Base-by-base conservation (phyloP, 2,113 vertebrate genomes). In the Orcinus orca region DNA sequence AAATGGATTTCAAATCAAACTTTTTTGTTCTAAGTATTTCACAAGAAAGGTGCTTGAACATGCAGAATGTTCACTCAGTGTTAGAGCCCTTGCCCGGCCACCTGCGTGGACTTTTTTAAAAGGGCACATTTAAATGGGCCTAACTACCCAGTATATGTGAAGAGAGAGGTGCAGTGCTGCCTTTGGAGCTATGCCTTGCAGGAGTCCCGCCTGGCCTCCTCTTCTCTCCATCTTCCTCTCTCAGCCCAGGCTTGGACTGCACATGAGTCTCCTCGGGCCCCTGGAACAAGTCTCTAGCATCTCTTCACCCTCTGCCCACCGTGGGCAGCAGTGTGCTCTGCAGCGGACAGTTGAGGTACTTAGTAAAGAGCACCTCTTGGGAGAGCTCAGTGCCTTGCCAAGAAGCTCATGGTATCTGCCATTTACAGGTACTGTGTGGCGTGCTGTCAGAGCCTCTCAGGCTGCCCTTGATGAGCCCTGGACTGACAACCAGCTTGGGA, bases 1-100 rank as follows among this genome's bases (percentile, higher is more conserved):
- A 88, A 94, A 94, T 41, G 79, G 50, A 93, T 81, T 94, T 95
- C 38, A 67, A 81, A 86, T 88, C 71, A 88, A 95, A 55, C 33
- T 29, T 77, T 88, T 95, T 76, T 36, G 20, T 81, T 84, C 31
- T 47, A 53, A 60, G 21, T 17, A 55, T 94, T 74, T 94, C 44
- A 85, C 89, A 60, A 73, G 86, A 41, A 85, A 81, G 36, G 62
- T n/a, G 2, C 65, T 74, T 31, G 65, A 81, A 47, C 14, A 21
- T 33, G n/a, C 38, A 36, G 14, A 47, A 67, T 25, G 29, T 44
- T 3, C 55, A 21, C 8, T 1, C 3, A 10, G 8, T 25, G 2
- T 15, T 47, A 3, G 5, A 33, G 10, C 31, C 33, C 29, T 85
- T n/a, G 20, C 33, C 38, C 33, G 47, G 55, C 38, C 38, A 6